Evolutionary conservation across 2,113 vertebrate species (phyloP).

Genomic region (Dasyprocta punctata): DNA sequence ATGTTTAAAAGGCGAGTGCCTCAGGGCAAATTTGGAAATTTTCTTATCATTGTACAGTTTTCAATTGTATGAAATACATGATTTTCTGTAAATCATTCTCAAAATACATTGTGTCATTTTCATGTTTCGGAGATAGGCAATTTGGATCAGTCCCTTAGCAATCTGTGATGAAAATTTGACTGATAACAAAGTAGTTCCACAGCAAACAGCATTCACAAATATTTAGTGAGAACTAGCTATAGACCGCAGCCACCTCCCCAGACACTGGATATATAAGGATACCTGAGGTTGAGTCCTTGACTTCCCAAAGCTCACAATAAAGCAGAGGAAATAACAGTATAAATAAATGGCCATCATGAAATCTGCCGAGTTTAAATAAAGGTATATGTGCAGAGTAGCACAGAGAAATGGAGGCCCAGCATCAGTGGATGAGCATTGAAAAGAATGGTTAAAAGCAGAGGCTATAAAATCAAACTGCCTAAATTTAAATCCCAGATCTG

Average conservation of each 20-base stretch:
- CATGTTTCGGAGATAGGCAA: constrained; percentile 70
- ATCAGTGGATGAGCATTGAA: neutral
- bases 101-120: constrained; percentile 70
- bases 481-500: constrained; percentile 17
- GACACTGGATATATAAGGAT: neutral
- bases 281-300: constrained; percentile 46
- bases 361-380: constrained; percentile 14
- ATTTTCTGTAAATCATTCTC: constrained; percentile 78
- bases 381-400: neutral
- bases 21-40: constrained; percentile 60
- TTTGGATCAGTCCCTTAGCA: constrained; percentile 69
- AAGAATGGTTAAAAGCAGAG: neutral
- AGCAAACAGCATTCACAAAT: constrained; percentile 57
- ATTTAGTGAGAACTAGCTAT: constrained; percentile 33
- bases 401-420: neutral
- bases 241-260: neutral
- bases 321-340: neutral
- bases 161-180: constrained; percentile 68
- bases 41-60: constrained; percentile 68
- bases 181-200: constrained; percentile 61
- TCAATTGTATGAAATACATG: constrained; percentile 60
- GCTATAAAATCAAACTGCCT: neutral
- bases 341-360: neutral
- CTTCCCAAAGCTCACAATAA: constrained; percentile 29
- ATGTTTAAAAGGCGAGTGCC: constrained; percentile 64